Percentiles rank a stretch among this genome's conserved stretches.
These are phyloP conservation scores for Phorcus lineatus DNA, from an alignment of 2,888 invertebrate genomes.

Conservation along the genomic window DNA sequence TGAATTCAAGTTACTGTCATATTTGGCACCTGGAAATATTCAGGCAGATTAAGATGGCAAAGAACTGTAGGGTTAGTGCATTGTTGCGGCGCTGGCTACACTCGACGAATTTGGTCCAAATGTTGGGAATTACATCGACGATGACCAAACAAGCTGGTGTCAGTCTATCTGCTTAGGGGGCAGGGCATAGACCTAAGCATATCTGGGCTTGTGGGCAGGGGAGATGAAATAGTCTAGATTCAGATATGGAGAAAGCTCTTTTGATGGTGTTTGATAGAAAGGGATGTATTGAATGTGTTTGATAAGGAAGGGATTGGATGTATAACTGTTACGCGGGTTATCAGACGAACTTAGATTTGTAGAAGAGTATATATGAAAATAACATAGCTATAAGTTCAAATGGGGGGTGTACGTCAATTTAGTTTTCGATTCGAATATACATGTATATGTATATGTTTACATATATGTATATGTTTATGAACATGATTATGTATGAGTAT, in stretches of 20 bases:
- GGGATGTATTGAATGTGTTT: no score
- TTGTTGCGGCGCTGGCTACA: background rate
- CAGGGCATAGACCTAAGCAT: no score
- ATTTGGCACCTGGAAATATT: background rate
- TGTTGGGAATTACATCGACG: background rate
- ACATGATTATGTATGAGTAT: no score
- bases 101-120: background rate
- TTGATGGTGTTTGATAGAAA: no score
- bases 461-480: background rate
- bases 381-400: background rate
- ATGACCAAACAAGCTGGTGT: background rate
- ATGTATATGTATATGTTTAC: background rate
- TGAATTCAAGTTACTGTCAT: conserved; percentile 13
- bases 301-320: no score
- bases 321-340: no score
- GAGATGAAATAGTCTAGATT: no score
- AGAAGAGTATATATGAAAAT: no score
- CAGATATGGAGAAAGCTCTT: no score
- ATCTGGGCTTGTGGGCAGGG: no score
- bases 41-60: conserved; percentile 5
- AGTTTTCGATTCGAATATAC: background rate
- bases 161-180: no score
- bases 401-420: background rate
- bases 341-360: no score
- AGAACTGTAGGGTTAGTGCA: background rate